phyloP scores from a whole-genome alignment of 2,888 invertebrate genomes.

The Cheilosia vernalis region DNA sequence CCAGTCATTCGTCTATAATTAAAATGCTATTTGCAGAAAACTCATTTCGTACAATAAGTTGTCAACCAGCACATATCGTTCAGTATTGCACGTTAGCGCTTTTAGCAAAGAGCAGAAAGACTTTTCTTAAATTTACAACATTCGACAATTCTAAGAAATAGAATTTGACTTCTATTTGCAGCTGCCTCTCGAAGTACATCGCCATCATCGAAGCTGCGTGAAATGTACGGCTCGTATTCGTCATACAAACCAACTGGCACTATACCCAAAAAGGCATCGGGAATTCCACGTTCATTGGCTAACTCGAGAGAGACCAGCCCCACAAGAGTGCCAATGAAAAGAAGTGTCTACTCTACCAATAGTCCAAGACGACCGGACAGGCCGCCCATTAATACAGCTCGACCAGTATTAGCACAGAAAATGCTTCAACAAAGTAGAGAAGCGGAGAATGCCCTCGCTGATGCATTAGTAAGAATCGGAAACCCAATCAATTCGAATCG shows the following conservation, averaged over 20 bases:
- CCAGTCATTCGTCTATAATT: not conserved
- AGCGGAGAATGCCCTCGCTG: constrained; percentile 92
- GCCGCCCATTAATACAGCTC: constrained; percentile 85
- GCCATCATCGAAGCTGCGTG: constrained; percentile 93
- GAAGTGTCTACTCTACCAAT: constrained; percentile 80
- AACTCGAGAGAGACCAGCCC: constrained; percentile 89
- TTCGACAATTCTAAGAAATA: not conserved
- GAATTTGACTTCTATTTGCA: constrained; percentile 81
- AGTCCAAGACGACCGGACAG: constrained; percentile 84
- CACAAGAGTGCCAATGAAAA: constrained; percentile 83
- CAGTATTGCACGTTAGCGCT: too few relatives aligned
- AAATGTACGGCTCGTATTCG: constrained; percentile 85
- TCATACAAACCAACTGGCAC: constrained; percentile 83
- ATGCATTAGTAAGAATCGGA: constrained; percentile 85
- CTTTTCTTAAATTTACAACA: not conserved
- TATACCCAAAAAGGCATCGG: constrained; percentile 87
- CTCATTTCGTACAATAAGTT: not conserved
- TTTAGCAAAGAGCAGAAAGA: too few relatives aligned
- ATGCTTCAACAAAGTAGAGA: constrained; percentile 94
- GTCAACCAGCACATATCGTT: not conserved
- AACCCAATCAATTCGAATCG: constrained; percentile 3
- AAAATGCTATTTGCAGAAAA: not conserved
- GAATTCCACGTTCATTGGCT: constrained; percentile 88
- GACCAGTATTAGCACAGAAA: constrained; percentile 89
- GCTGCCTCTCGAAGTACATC: constrained; percentile 97